A percentile compares a stretch with the other conserved stretches of the same genome.
phyloP scores from a whole-genome alignment of 2,888 invertebrate species.

The Ophioninae sp. region DNA sequence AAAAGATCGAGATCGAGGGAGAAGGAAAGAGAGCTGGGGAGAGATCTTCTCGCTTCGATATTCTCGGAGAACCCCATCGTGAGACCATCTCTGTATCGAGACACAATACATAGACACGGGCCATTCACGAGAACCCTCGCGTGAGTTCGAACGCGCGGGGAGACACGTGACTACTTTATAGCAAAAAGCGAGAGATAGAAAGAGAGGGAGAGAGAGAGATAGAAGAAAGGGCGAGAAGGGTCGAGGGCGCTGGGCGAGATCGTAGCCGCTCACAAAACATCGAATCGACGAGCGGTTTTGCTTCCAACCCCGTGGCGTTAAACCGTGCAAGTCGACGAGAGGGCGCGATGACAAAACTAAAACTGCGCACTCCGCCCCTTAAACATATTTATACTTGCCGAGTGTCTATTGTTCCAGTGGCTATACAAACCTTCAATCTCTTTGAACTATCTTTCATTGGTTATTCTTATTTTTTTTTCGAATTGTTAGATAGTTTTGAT shows the following conservation, averaged over 20 bases:
- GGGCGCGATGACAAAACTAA: slow-evolving; percentile 57
- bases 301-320: slow-evolving; percentile 71
- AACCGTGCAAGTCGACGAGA: slow-evolving; percentile 54
- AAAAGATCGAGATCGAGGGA: slow-evolving; percentile 36
- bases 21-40: slow-evolving; percentile 36
- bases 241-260: slow-evolving; percentile 47
- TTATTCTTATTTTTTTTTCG: not conserved
- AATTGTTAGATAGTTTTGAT: not conserved
- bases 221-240: slow-evolving; percentile 56
- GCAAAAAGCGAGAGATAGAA: slow-evolving; percentile 59
- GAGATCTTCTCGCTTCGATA: slow-evolving; percentile 57
- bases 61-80: slow-evolving; percentile 71
- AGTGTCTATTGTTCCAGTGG: slow-evolving; percentile 64
- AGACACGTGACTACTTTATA: slow-evolving; percentile 78
- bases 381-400: slow-evolving; percentile 68
- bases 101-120: slow-evolving; percentile 66
- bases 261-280: slow-evolving; percentile 22
- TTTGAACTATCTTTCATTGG: not conserved
- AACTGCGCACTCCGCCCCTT: slow-evolving; percentile 28
- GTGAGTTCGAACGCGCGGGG: slow-evolving; percentile 51
- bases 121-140: slow-evolving; percentile 71
- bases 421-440: not conserved
- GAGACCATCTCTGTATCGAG: slow-evolving; percentile 76
- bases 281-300: slow-evolving; percentile 67
- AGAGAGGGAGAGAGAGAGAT: slow-evolving; percentile 40